Percentiles rank a stretch among this genome's conserved stretches.
These are phyloP conservation scores for Synaphobranchus kaupii DNA, from an alignment of 2,797 vertebrate species.

Conservation along the genomic window DNA sequence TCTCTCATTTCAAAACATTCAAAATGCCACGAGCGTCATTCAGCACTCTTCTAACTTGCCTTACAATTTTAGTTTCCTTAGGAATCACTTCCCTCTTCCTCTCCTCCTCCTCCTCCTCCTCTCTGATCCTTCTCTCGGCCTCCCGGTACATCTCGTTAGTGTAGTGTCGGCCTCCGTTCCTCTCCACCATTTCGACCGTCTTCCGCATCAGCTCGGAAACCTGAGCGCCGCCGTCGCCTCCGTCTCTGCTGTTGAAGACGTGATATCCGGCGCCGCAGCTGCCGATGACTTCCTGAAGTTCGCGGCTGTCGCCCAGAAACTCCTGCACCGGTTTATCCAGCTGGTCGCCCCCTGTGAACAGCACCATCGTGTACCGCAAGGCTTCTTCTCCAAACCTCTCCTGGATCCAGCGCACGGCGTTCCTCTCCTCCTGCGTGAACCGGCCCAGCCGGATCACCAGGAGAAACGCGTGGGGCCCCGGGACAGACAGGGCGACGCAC, in stretches of 20 bases:
- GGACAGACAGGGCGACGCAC: conserved; percentile 3
- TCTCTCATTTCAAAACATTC: neutral
- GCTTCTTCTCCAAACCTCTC: conserved; percentile 15
- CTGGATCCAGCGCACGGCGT: conserved; percentile 2
- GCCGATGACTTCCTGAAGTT: neutral
- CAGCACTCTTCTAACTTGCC: neutral
- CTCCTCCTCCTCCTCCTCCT: neutral
- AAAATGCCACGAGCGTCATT: neutral
- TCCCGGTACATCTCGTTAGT: conserved; percentile 11
- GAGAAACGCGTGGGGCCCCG: neutral
- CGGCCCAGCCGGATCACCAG: conserved; percentile 12
- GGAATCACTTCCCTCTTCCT: neutral
- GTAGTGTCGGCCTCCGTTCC: neutral
- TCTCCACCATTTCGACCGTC: neutral
- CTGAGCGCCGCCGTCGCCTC: neutral
- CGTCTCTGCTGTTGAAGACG: neutral
- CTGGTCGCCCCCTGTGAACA: conserved; percentile 16
- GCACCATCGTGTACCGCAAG: neutral
- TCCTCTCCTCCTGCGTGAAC: conserved; percentile 11
- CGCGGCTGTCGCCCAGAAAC: neutral
- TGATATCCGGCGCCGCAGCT: neutral
- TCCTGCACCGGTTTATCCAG: neutral
- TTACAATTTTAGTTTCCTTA: neutral
- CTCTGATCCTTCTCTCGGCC: neutral
- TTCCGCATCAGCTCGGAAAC: conserved; percentile 3